Percentiles rank a stretch among this genome's conserved stretches.
phyloP scores from a whole-genome alignment of 2,113 vertebrate genomes.

The Hirundichthys speculiger region DNA sequence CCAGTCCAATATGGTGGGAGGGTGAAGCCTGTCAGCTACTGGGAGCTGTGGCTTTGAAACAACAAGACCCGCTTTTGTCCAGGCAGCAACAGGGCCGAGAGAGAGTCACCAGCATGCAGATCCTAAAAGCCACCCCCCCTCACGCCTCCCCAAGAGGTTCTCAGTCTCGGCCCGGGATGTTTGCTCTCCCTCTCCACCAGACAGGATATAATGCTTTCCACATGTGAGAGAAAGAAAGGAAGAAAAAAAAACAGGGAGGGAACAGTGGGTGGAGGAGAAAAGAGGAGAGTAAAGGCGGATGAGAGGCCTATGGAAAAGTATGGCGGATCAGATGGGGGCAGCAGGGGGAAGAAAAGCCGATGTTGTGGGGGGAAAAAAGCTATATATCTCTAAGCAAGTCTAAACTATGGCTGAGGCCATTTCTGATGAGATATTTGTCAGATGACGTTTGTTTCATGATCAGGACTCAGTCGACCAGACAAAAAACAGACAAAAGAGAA shows the following conservation, averaged over 20 bases:
- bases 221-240: slow-evolving; percentile 67
- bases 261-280: slow-evolving; percentile 26
- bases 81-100: slow-evolving; percentile 46
- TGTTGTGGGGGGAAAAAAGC: too few species aligned
- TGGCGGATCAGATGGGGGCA: slow-evolving; percentile 9
- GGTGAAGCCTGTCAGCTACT: slow-evolving; percentile 44
- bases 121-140: slow-evolving; percentile 37
- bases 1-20: slow-evolving; percentile 28
- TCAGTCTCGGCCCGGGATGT: slow-evolving; percentile 59
- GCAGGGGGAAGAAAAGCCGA: slow-evolving; percentile 10
- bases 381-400: too few species aligned
- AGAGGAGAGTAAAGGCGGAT: slow-evolving; percentile 4
- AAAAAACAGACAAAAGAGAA: too few species aligned
- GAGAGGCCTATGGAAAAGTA: slow-evolving; percentile 21
- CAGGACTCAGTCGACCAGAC: too few species aligned
- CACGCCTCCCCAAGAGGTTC: slow-evolving; percentile 53
- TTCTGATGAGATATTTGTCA: too few species aligned
- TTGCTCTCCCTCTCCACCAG: slow-evolving; percentile 79
- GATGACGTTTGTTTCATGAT: too few species aligned
- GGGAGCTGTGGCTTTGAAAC: slow-evolving; percentile 69
- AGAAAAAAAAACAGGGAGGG: slow-evolving; percentile 15
- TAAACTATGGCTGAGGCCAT: too few species aligned
- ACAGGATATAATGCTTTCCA: slow-evolving; percentile 86
- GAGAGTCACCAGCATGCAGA: slow-evolving; percentile 48
- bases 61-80: slow-evolving; percentile 76